Base-by-base conservation (phyloP, 2,888 invertebrate species). In the Cheilosia vernalis region DNA sequence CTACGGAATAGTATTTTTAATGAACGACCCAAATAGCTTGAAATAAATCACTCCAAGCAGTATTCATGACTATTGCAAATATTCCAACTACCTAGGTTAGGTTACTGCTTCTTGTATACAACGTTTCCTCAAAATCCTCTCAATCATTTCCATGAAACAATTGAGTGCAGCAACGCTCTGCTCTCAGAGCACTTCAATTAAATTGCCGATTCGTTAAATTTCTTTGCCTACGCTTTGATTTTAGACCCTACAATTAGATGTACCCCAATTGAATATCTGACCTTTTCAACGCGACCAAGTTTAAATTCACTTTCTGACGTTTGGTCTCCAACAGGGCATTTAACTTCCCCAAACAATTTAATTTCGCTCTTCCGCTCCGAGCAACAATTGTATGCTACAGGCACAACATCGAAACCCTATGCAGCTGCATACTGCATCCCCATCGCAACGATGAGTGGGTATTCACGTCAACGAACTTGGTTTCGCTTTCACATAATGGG, bases 321-420 rank as follows among this genome's bases (percentile, higher is more conserved):
- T 30, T 24, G 7, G 55, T 17, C 7, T 24, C 30, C 9, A 27
- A 30, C 55, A 27, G n/a, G n/a, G 30, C n/a, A 37, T 17, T 37
- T 10, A 40, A 58, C 40, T 37, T 58, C 56, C 56, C 56, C 33
- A 40, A 58, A 19, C 21, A 58, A 58, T 58, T 58, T 0, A 58
- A 21, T 58, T 58, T 33, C 21, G 56, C 33, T 58, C 37, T 58
- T 58, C 37, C 56, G 37, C 21, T 58, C 17, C 19, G 19, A 37
- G 19, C 33, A 33, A 17, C 37, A 58, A 58, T 58, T 37, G 56
- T 17, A 58, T 33, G 53, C 27, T 27, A 4, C 30, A 15, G 9
- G 1, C 15, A 27, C 15, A 51, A 5, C 15, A 30, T 53, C 15
- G 13, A 21, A 53, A 49, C 17, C n/a, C 5, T 5, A 24, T 51